Evolutionary conservation across 2,888 invertebrate species (phyloP).

Genomic region (Epiblema foenella): DNA sequence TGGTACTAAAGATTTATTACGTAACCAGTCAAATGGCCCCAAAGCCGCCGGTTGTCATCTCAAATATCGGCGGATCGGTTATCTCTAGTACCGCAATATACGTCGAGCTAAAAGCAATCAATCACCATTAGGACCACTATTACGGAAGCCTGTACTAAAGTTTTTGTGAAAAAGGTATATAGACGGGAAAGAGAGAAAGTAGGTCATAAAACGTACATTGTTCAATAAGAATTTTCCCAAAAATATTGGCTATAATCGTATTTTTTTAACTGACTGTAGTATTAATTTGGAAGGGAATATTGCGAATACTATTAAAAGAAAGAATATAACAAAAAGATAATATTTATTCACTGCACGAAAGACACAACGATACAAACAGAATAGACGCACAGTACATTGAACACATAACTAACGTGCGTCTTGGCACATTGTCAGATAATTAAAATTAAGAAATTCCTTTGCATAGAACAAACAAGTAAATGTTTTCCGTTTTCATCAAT

Average conservation of each 20-base stretch:
- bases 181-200: slow-evolving; percentile 9
- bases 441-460: too few relatives aligned
- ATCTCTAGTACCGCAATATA: slow-evolving; percentile 37
- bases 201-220: slow-evolving; percentile 26
- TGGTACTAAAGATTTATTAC: slow-evolving; percentile 15
- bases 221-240: slow-evolving; percentile 4
- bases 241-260: slow-evolving; percentile 21
- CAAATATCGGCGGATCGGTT: slow-evolving; percentile 35
- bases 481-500: too few relatives aligned
- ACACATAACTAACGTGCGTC: too few relatives aligned
- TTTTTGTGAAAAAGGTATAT: slow-evolving; percentile 36
- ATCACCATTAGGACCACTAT: slow-evolving; percentile 42
- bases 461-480: too few relatives aligned
- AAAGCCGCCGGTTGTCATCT: slow-evolving; percentile 29
- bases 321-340: too few relatives aligned
- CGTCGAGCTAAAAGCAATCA: slow-evolving; percentile 32
- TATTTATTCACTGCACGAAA: too few relatives aligned
- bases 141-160: slow-evolving; percentile 32
- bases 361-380: too few relatives aligned
- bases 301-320: too few relatives aligned
- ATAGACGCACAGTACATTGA: too few relatives aligned
- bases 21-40: slow-evolving; percentile 17
- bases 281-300: too few relatives aligned
- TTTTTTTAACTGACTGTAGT: too few relatives aligned
- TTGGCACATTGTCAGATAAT: too few relatives aligned